phyloP scores from a whole-genome alignment of 2,888 invertebrate genomes.

The Smittia sp. region DNA sequence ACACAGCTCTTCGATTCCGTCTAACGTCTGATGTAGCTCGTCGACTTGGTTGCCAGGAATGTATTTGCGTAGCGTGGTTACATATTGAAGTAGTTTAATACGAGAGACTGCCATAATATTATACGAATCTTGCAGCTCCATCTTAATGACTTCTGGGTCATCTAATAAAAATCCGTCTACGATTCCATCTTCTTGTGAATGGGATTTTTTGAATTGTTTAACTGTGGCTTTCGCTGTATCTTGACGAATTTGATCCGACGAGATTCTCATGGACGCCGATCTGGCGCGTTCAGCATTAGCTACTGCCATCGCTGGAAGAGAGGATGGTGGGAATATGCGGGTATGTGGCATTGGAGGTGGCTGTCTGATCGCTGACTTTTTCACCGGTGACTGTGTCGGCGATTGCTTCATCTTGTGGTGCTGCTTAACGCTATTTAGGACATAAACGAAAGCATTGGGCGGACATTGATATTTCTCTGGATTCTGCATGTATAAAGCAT shows the following conservation, averaged over 20 bases:
- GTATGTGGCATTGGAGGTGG: constrained; percentile 33
- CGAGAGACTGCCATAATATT: constrained; percentile 54
- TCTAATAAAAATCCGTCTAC: constrained; percentile 54
- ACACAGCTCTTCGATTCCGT: constrained; percentile 55
- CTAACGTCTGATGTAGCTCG: constrained; percentile 52
- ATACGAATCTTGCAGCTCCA: constrained; percentile 54
- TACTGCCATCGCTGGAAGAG: background rate
- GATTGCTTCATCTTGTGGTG: constrained; percentile 21
- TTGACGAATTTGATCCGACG: constrained; percentile 44
- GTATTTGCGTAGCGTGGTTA: constrained; percentile 51
- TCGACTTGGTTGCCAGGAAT: constrained; percentile 48
- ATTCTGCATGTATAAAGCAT: constrained; percentile 58
- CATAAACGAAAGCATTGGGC: constrained; percentile 49
- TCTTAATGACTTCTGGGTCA: constrained; percentile 52
- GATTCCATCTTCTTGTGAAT: constrained; percentile 45
- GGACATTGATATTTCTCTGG: constrained; percentile 53
- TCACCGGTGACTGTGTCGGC: background rate
- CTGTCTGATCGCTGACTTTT: constrained; percentile 10
- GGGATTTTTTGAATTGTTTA: background rate
- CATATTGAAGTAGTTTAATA: constrained; percentile 53
- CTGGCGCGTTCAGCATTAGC: background rate
- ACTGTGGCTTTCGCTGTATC: constrained; percentile 12
- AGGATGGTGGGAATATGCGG: background rate
- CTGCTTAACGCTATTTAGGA: constrained; percentile 44
- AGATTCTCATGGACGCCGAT: constrained; percentile 8